Evolutionary conservation across 2,113 vertebrate genomes (phyloP).

Genomic region (Suricata suricatta): DNA sequence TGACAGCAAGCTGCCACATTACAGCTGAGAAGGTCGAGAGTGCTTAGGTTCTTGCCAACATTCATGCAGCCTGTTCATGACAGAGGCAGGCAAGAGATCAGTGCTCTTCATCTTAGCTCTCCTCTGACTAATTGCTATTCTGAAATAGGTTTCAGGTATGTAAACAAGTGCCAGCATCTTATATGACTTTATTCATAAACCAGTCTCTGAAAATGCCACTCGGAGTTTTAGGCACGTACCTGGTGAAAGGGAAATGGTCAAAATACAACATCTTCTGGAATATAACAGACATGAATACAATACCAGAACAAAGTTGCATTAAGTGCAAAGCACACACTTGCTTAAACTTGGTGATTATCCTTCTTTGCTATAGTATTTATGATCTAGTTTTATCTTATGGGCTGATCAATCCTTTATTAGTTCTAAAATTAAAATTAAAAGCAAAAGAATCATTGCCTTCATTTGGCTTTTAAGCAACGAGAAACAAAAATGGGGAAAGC

Average conservation of each 20-base stretch:
- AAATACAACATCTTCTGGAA: background rate
- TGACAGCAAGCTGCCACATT: background rate
- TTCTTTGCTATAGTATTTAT: background rate
- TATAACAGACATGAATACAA: background rate
- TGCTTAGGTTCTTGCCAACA: background rate
- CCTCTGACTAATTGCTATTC: background rate
- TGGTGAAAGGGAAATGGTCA: background rate
- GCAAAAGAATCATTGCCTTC: background rate
- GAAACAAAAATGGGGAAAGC: background rate
- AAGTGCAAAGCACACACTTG: background rate
- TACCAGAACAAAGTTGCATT: background rate
- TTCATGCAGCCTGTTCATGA: background rate
- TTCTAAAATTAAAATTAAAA: conserved; percentile 15
- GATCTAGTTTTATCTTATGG: background rate
- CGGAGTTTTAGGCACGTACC: background rate
- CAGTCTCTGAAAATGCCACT: background rate
- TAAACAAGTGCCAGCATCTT: background rate
- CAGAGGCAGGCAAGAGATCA: background rate
- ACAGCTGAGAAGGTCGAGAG: background rate
- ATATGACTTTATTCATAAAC: background rate
- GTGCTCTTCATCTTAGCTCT: background rate
- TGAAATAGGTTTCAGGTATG: background rate
- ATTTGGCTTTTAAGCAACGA: conserved; percentile 21
- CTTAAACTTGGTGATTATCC: background rate
- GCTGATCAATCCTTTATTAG: background rate